Evolutionary conservation across 2,113 vertebrate species (phyloP).

Genomic region (Connochaetes taurinus): DNA sequence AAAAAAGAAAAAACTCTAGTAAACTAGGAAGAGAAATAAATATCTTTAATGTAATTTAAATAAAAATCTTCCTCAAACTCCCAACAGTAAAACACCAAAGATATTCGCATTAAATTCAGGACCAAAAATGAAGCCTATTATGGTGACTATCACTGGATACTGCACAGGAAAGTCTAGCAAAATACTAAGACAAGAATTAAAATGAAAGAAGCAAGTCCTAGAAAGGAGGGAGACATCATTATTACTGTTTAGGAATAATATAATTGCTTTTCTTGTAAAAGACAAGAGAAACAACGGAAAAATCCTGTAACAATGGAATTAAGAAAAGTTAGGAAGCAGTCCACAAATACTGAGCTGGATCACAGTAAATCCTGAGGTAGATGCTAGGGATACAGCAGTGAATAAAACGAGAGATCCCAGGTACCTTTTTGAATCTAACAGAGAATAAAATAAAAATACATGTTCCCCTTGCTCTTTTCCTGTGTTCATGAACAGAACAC

Average conservation of each 20-base stretch:
- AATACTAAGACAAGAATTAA: conserved; percentile 19
- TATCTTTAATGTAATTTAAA: background rate
- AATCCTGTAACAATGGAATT: background rate
- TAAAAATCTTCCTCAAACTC: background rate
- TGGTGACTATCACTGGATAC: background rate
- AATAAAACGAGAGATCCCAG: background rate
- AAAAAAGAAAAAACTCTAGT: background rate
- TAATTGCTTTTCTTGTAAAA: background rate
- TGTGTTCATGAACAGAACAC: background rate
- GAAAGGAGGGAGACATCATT: background rate
- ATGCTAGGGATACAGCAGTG: background rate
- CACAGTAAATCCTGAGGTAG: background rate
- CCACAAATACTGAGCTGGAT: background rate
- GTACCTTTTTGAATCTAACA: background rate
- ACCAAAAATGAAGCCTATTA: background rate
- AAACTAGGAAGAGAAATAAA: background rate
- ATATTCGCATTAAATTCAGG: background rate
- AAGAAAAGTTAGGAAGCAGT: background rate
- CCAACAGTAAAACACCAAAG: background rate
- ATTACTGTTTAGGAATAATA: background rate
- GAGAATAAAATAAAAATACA: conserved; percentile 1
- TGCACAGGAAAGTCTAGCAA: background rate
- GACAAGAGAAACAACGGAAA: background rate
- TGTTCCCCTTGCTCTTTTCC: background rate
- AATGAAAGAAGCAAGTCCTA: background rate